phyloP scores from a whole-genome alignment of 1,140 invertebrate species.

The Drosophila ercepeae region DNA sequence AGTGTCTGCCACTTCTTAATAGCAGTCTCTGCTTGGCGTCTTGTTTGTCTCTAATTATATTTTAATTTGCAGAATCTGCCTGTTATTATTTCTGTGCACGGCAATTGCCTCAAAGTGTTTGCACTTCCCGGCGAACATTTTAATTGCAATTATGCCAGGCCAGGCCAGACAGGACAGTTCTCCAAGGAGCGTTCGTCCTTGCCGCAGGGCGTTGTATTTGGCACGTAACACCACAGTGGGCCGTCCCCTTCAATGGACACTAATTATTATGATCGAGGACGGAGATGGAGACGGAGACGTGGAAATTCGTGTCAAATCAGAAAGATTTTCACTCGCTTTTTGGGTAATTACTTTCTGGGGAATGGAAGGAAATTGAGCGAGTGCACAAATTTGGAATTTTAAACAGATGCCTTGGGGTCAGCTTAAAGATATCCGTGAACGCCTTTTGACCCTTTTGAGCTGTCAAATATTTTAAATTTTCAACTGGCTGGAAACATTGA shows the following conservation, averaged over 20 bases:
- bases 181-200: constrained; percentile 56
- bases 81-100: constrained; percentile 43
- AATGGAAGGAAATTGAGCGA: constrained; percentile 82
- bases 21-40: not conserved
- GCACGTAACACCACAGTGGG: constrained; percentile 57
- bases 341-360: constrained; percentile 77
- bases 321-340: constrained; percentile 33
- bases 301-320: constrained; percentile 70
- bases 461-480: constrained; percentile 37
- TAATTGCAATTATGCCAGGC: constrained; percentile 77
- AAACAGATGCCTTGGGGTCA: constrained; percentile 48
- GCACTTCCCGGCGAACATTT: constrained; percentile 72
- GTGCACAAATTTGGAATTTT: constrained; percentile 80
- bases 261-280: constrained; percentile 73
- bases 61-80: constrained; percentile 74
- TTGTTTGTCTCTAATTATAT: constrained; percentile 83
- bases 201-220: constrained; percentile 68
- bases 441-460: constrained; percentile 9
- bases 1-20: not conserved
- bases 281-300: not conserved
- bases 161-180: constrained; percentile 13
- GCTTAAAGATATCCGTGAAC: constrained; percentile 36
- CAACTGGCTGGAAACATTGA: constrained; percentile 21
- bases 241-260: constrained; percentile 60
- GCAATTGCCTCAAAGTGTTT: constrained; percentile 68